phyloP scores from a whole-genome alignment of 2,113 vertebrate species.

The Turnix velox region DNA sequence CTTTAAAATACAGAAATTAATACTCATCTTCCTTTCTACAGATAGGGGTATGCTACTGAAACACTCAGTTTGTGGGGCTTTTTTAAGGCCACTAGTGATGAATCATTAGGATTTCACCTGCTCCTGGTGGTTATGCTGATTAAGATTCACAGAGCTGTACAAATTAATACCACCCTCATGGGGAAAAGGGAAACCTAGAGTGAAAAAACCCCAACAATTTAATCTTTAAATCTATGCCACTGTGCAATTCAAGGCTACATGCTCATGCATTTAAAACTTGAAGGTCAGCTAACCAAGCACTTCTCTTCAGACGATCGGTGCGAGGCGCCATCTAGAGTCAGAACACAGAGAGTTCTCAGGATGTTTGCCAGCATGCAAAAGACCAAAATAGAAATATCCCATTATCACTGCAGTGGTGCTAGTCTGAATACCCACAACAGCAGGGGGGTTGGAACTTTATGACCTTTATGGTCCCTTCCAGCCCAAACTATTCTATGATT shows the following conservation, averaged over 20 bases:
- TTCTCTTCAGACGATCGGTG: not conserved
- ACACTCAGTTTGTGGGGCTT: not conserved
- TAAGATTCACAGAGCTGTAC: not conserved
- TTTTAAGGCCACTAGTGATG: not conserved
- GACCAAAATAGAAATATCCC: not conserved
- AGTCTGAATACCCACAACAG: not conserved
- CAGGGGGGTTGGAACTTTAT: too few relatives aligned
- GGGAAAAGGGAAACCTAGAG: not conserved
- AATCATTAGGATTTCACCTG: not conserved
- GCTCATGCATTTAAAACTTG: not conserved
- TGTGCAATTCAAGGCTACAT: not conserved
- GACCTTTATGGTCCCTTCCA: too few relatives aligned
- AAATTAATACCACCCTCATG: not conserved
- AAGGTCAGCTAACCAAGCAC: not conserved
- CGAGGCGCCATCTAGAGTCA: not conserved
- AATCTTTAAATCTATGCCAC: not conserved
- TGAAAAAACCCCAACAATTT: not conserved
- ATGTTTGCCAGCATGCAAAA: not conserved
- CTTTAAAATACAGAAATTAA: not conserved
- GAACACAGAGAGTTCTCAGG: not conserved
- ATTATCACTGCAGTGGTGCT: not conserved
- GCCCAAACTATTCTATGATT: too few relatives aligned
- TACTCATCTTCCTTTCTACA: not conserved
- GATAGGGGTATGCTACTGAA: not conserved
- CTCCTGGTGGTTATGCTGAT: not conserved